Conservation (phyloP, 2,888 invertebrate genomes). For the Stenurella melanura region DNA sequence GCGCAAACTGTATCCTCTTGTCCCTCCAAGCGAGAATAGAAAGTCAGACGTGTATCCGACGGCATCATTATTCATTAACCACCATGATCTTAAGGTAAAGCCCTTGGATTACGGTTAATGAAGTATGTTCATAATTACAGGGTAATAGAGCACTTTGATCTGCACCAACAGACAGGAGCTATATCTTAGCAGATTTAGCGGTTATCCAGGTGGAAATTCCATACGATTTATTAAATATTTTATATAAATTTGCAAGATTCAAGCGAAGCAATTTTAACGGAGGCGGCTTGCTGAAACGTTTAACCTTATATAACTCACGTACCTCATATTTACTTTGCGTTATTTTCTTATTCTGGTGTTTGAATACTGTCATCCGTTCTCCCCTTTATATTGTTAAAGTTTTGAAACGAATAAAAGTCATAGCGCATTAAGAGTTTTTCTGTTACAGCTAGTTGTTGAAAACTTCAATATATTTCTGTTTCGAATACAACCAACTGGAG, state of each 20-base stretch:
- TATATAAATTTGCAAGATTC: slow-evolving; percentile 21
- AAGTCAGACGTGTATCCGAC: not conserved
- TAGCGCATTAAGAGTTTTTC: not conserved
- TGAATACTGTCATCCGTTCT: not conserved
- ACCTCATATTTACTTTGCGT: not conserved
- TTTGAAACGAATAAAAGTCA: not conserved
- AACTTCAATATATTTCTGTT: slow-evolving; percentile 3
- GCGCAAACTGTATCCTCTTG: not conserved
- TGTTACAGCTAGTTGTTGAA: not conserved
- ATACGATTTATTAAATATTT: slow-evolving; percentile 24
- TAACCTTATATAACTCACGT: not conserved
- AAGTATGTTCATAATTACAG: slow-evolving; percentile 34
- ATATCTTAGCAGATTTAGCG: slow-evolving; percentile 19
- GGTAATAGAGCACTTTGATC: slow-evolving; percentile 33
- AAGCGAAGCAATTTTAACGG: not conserved
- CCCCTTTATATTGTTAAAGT: not conserved
- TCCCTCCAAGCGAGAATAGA: not conserved
- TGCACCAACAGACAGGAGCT: not conserved
- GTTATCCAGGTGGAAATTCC: slow-evolving; percentile 16
- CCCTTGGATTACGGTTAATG: slow-evolving; percentile 39
- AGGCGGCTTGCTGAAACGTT: not conserved
- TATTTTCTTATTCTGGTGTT: not conserved
- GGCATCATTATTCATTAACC: slow-evolving; percentile 33
- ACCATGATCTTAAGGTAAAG: slow-evolving; percentile 29
- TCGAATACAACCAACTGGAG: not conserved